Evolutionary conservation across 1,140 invertebrate species (phyloP), one percentile per base, ranked within the genome.

Genomic region (Oscheius sp.): DNA sequence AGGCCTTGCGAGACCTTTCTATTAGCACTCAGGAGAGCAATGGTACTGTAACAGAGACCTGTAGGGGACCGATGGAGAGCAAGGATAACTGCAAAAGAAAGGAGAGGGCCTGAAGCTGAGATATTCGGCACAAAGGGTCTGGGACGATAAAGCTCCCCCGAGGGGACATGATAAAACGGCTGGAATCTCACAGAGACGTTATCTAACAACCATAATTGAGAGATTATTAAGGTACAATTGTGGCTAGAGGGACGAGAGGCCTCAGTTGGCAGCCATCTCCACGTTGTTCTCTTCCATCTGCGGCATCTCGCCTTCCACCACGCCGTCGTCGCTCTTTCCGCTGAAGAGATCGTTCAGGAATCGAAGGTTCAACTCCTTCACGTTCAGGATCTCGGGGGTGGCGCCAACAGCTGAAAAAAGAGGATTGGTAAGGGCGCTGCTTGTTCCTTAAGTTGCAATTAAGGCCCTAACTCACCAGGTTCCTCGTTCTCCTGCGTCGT

Each of bases 361-460:
- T 35, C 35, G 42, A 2, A 70, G 35, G 20, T 46, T 34, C 10
- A 71, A 45, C 61, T 71, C 69, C 42, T 71, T 71, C 10, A 71
- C 59, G 34, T 71, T 71, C 28, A 71, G 20, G 38, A 71, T 71
- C 52, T 71, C 69, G 1, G 69, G 69, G 31, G 58, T 46, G 20
- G 1, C 10, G 29, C 45, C 20, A 0, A 29, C 67, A 26, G 59
- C n/a, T 55, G 49, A 7, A 26, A 63, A 26, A 26, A 29, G 31
- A 32, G 18, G 32, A 26, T 26, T 32, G n/a, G n/a, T n/a, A n/a
- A n/a, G n/a, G n/a, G n/a, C n/a, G n/a, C n/a, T n/a, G n/a, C n/a
- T n/a, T n/a, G n/a, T n/a, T n/a, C n/a, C 32, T 7, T 26, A 31
- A 59, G 23, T 59, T 13, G 55, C 23, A 15, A 20, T 23, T 15